These are phyloP conservation scores for Thalassophryne amazonica DNA, from an alignment of 2,797 vertebrate genomes.

Conservation along the genomic window DNA sequence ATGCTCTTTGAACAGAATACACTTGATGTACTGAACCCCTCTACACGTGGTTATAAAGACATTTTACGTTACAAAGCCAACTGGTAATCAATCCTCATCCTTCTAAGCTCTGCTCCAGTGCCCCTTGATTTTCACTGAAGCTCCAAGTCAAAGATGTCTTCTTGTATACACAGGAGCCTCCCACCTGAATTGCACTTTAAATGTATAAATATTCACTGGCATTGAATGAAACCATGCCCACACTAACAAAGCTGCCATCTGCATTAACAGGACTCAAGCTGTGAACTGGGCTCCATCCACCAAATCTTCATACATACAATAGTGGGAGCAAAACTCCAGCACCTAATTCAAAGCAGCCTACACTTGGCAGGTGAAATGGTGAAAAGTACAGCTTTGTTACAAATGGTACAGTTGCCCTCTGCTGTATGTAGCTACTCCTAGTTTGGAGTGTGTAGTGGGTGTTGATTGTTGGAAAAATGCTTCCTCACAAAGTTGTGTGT, in stretches of 20 bases:
- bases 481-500: conserved; percentile 28
- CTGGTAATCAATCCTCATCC: conserved; percentile 49
- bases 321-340: conserved; percentile 64
- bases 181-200: conserved; percentile 71
- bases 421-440: conserved; percentile 39
- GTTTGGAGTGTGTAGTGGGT: conserved; percentile 54
- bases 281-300: conserved; percentile 62
- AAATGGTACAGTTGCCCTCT: conserved; percentile 34
- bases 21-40: no score
- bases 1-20: no score
- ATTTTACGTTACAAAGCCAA: conserved; percentile 54
- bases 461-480: conserved; percentile 27
- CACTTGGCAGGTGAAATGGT: conserved; percentile 72
- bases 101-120: conserved; percentile 61
- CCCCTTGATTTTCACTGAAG: conserved; percentile 49
- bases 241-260: conserved; percentile 72
- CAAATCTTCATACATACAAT: conserved; percentile 57
- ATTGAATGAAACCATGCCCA: conserved; percentile 63
- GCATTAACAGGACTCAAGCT: conserved; percentile 75
- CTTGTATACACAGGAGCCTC: conserved; percentile 59
- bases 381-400: conserved; percentile 49
- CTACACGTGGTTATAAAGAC: conserved; percentile 9
- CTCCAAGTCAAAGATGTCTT: conserved; percentile 62
- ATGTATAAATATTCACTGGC: conserved; percentile 78
- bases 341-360: conserved; percentile 71